Base-by-base conservation (phyloP, 2,797 vertebrate species). In the Xenops minutus region DNA sequence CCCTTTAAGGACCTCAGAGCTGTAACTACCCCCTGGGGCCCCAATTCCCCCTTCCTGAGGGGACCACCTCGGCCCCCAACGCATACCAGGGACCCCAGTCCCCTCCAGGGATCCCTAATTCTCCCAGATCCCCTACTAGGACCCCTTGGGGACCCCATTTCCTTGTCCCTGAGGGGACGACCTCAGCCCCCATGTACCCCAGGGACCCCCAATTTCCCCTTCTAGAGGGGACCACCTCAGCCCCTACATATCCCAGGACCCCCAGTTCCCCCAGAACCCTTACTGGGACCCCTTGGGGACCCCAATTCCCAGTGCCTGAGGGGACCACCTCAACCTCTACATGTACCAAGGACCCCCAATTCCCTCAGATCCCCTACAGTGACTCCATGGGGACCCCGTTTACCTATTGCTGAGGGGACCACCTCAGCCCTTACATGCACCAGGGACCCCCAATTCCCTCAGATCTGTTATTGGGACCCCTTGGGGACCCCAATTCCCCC, bases 361-460 rank as follows among this genome's bases (percentile, higher is more conserved):
- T 34, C 18, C 49, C 49, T 16, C 9, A 4, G 4, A 55, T 4
- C 16, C 8, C 37, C 32, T 10, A 4, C 3, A 49, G 36, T 14
- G 12, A 15, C 49, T 16, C 23, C 20, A 4, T 12, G 5, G 26
- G 13, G 32, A 34, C 16, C 29, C 17, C 48, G 20, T 2, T 43
- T 62, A 30, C 14, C 30, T 14, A 9, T 43, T 43, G 34, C 26
- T 12, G 30, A 69, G 19, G 46, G 34, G 16, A 16, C 30, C 21
- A 9, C 52, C 27, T 62, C 62, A 22, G 4, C 14, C 30, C 21
- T 12, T 2, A 1, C 12, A 1, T 10, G 2, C 4, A 15, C 7
- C 1, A 51, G 24, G 12, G 12, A 7, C 26, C 14, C n/a, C 30
- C n/a, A 12, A 0, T 13, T 9, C 39, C 54, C 30, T 4, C 7